phyloP scores from a whole-genome alignment of 2,113 vertebrate genomes.

The Lycaon pictus region DNA sequence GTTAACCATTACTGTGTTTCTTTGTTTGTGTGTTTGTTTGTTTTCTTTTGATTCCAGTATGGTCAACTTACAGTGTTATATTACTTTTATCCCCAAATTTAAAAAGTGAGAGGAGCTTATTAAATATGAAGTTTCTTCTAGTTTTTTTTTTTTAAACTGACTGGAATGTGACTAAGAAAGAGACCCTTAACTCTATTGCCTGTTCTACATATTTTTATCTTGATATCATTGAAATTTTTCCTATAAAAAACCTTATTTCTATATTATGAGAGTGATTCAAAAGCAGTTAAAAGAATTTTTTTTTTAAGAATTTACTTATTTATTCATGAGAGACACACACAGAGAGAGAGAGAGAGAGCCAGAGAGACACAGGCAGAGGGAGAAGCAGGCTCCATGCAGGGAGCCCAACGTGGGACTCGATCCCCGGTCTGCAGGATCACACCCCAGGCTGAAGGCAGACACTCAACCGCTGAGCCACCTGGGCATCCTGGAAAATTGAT shows the following conservation, averaged over 20 bases:
- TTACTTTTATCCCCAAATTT: neutral
- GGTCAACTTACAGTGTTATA: neutral
- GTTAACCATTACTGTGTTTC: neutral
- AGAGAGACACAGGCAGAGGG: too few species aligned
- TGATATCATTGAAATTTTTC: neutral
- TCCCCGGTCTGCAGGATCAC: too few species aligned
- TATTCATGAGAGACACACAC: too few species aligned
- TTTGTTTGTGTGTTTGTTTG: too few species aligned
- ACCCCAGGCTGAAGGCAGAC: too few species aligned
- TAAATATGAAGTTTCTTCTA: neutral
- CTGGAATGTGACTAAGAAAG: neutral
- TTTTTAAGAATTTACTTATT: too few species aligned
- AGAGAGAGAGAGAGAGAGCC: too few species aligned
- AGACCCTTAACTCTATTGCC: neutral
- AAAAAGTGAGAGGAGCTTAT: neutral
- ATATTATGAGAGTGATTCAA: neutral
- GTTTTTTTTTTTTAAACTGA: constrained; percentile 37
- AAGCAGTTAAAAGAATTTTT: neutral
- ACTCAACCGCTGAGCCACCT: too few species aligned
- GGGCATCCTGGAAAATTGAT: neutral
- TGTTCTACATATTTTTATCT: neutral
- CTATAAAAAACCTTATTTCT: neutral
- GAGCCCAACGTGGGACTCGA: too few species aligned
- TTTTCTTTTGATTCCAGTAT: neutral
- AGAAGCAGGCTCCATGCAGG: too few species aligned